Conservation (phyloP, 2,888 invertebrate genomes). For the Ormyrus thymus region DNA sequence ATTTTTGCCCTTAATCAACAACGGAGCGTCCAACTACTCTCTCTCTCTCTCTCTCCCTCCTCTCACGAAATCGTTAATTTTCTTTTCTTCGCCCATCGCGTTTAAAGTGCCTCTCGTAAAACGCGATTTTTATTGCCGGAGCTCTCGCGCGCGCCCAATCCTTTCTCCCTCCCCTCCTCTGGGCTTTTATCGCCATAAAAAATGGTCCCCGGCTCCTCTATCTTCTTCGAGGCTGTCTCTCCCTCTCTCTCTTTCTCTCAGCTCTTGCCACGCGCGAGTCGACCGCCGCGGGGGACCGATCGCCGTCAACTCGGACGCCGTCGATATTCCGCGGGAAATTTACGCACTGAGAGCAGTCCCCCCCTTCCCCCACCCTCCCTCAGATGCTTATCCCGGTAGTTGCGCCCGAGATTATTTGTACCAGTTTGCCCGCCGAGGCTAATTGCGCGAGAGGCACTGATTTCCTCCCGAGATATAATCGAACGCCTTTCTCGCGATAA, state of each 20-base stretch:
- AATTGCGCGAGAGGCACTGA: neutral
- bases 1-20: slow-evolving; percentile 53
- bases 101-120: slow-evolving; percentile 53
- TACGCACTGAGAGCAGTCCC: slow-evolving; percentile 2
- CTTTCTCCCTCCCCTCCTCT: slow-evolving; percentile 15
- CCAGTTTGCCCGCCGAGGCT: slow-evolving; percentile 1
- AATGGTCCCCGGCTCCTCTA: slow-evolving; percentile 35
- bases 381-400: neutral
- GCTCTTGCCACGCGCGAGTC: slow-evolving; percentile 36
- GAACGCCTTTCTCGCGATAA: too few relatives aligned
- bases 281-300: slow-evolving; percentile 11
- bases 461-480: neutral
- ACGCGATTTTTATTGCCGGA: slow-evolving; percentile 60
- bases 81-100: slow-evolving; percentile 50
- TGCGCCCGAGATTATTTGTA: neutral
- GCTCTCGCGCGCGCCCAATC: slow-evolving; percentile 4
- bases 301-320: slow-evolving; percentile 26
- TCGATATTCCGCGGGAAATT: slow-evolving; percentile 18
- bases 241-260: neutral
- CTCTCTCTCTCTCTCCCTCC: neutral
- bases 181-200: slow-evolving; percentile 50
- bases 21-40: slow-evolving; percentile 24
- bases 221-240: slow-evolving; percentile 27
- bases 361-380: too few relatives aligned
- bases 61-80: slow-evolving; percentile 51